Evolutionary conservation across 2,113 vertebrate species (phyloP).

Genomic region (Sylvia atricapilla): DNA sequence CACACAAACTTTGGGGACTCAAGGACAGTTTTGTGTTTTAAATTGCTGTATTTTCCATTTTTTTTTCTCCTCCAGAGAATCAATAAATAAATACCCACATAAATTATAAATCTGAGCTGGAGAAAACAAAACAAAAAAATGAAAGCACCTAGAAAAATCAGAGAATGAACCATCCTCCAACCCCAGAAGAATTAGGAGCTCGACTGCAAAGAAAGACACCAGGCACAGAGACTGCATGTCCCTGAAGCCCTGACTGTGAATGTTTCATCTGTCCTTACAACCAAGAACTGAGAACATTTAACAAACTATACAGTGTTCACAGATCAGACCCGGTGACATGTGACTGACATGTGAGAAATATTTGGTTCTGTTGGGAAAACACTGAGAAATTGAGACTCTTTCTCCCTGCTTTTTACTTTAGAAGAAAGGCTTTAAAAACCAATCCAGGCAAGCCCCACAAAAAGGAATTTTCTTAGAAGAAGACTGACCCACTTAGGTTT

Average conservation of each 20-base stretch:
- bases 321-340: background rate
- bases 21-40: background rate
- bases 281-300: background rate
- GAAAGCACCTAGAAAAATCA: background rate
- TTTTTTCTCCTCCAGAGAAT: background rate
- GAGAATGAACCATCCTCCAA: background rate
- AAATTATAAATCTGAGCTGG: constrained; percentile 25
- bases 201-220: background rate
- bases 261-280: background rate
- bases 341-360: background rate
- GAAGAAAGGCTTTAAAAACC: background rate
- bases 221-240: background rate
- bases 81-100: background rate
- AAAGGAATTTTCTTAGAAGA: background rate
- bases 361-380: background rate
- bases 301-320: background rate
- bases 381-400: background rate
- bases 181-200: background rate
- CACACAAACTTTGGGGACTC: background rate
- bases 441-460: background rate
- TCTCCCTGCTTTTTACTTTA: background rate
- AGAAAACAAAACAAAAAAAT: background rate
- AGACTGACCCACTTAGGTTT: background rate
- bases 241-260: background rate
- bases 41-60: background rate